Conservation (phyloP, 2,797 vertebrate genomes). For the Fratercula arctica region DNA sequence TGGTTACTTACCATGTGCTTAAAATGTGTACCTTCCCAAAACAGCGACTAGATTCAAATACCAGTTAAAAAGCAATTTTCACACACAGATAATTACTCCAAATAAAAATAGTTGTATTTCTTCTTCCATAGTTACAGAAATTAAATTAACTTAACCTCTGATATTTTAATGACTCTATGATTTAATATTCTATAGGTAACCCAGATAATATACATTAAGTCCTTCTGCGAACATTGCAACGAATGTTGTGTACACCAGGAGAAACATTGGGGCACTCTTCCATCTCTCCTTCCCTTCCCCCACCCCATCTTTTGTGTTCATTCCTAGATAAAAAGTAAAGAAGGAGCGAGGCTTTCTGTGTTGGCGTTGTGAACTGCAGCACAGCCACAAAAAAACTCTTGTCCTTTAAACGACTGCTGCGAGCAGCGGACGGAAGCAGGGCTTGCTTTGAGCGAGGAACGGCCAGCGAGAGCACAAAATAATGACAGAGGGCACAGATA, state of each 20-base stretch:
- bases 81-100: accelerated
- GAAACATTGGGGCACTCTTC: not conserved
- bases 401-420: not conserved
- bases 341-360: not conserved
- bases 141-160: not conserved
- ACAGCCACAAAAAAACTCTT: constrained; percentile 9
- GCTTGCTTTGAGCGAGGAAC: constrained; percentile 21
- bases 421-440: not conserved
- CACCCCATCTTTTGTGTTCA: not conserved
- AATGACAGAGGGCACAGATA: constrained; percentile 52
- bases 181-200: not conserved
- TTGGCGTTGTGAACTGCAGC: not conserved
- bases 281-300: not conserved
- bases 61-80: not conserved
- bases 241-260: not conserved
- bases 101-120: not conserved
- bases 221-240: not conserved
- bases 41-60: not conserved
- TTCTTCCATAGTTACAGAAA: not conserved
- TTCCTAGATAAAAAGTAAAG: not conserved
- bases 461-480: not conserved
- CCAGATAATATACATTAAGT: not conserved
- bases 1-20: not conserved
- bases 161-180: not conserved
- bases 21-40: not conserved